Base-by-base conservation (phyloP, 2,888 invertebrate genomes). In the Lasioglossum calceatum region DNA sequence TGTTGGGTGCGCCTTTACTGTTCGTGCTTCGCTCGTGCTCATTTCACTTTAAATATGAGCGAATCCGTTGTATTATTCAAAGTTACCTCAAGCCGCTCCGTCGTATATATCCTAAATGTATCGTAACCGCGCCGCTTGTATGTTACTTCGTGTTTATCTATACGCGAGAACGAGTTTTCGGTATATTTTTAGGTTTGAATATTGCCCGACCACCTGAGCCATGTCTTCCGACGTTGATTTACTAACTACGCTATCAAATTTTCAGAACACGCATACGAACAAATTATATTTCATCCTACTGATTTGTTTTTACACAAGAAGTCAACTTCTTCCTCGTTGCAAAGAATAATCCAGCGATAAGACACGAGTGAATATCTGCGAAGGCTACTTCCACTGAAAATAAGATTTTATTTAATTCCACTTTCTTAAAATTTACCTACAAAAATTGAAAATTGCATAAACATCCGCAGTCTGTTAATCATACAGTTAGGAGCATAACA, bases 31-130 rank as follows among this genome's bases (percentile, higher is more conserved):
- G 19, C 44, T 71, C 42, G 61, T 61, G 73, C 44, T 87, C 80
- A 82, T 72, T 79, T 88, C 89, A 88, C 86, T 92, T 91, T 91
- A 92, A 93, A 91, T 89, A 92, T 91, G 88, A 91, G 88, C 77
- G 90, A 91, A 91, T 92, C 90, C 88, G 83, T 87, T 93, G 88
- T 89, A 93, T 93, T 92, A 93, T 93, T 93, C 92, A 93, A 87
- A 89, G 81, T 89, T 88, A 83, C 77, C 87, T 89, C 72, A 50
- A 74, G 79, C 54, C 77, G 78, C 85, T 76, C 86, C 77, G 82
- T 88, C 88, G 88, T 91, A 88, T 85, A 87, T 91, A 91, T 90
- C 88, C 90, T 84, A 91, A 92, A 92, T 86, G 90, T 93, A 91
- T 91, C 88, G 90, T 89, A 90, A 91, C 88, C 84, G 86, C 82